These are phyloP conservation scores for Coelinius sp. DNA, from an alignment of 2,888 invertebrate species.

Conservation along the genomic window DNA sequence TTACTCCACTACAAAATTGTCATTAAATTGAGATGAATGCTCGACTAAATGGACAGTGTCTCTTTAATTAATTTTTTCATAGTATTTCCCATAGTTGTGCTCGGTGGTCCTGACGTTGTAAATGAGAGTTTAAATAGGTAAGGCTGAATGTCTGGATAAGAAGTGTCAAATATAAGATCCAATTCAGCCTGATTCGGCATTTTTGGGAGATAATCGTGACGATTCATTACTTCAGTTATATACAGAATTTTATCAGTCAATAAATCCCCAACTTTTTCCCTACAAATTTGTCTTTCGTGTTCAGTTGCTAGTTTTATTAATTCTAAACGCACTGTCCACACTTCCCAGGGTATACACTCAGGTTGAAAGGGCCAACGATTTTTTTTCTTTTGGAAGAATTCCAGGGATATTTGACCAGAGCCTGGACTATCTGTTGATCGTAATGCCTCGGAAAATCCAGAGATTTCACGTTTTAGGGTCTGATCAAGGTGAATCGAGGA, in stretches of 20 bases:
- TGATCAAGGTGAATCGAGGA: constrained; percentile 85
- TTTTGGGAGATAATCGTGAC: constrained; percentile 96
- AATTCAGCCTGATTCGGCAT: constrained; percentile 94
- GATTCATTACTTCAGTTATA: constrained; percentile 95
- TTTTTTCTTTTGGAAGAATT: constrained; percentile 94
- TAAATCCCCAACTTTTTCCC: constrained; percentile 89
- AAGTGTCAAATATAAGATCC: constrained; percentile 94
- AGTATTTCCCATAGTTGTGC: constrained; percentile 87
- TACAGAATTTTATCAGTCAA: constrained; percentile 94
- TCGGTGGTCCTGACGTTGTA: constrained; percentile 83
- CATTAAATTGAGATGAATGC: background rate
- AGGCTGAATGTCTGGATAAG: constrained; percentile 94
- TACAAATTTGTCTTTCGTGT: constrained; percentile 87
- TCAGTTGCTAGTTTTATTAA: constrained; percentile 88
- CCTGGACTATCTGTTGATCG: constrained; percentile 80
- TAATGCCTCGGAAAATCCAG: constrained; percentile 83
- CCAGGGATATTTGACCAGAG: constrained; percentile 89
- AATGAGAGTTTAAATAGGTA: constrained; percentile 95
- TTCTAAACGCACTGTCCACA: constrained; percentile 96
- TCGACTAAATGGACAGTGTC: constrained; percentile 81
- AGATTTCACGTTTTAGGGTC: constrained; percentile 82
- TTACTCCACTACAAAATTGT: background rate
- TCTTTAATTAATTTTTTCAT: constrained; percentile 92
- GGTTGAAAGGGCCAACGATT: constrained; percentile 89
- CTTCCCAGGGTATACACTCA: constrained; percentile 98